A percentile compares a stretch with the other conserved stretches of the same genome.
Evolutionary conservation across 2,888 invertebrate species (phyloP).

Genomic region (Scelioninae gen. 1): DNA sequence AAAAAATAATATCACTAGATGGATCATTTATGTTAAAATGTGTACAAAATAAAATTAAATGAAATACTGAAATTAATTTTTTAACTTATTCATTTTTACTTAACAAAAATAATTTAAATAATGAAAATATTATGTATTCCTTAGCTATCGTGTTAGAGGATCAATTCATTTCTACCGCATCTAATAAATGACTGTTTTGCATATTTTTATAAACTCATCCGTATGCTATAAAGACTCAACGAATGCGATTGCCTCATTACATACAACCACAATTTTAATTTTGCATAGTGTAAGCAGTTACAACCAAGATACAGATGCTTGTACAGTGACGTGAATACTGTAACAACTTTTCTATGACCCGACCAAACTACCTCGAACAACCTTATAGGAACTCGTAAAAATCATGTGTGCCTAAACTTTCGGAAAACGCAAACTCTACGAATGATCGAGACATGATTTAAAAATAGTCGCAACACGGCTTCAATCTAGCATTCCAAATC

Average conservation of each 20-base stretch:
- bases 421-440: slow-evolving; percentile 31
- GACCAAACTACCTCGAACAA: slow-evolving; percentile 32
- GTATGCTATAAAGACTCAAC: slow-evolving; percentile 41
- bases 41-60: no score
- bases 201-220: slow-evolving; percentile 56
- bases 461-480: slow-evolving; percentile 15
- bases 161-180: slow-evolving; percentile 11
- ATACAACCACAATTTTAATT: slow-evolving; percentile 56
- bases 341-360: slow-evolving; percentile 38
- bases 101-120: background rate
- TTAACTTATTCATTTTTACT: no score
- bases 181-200: slow-evolving; percentile 49
- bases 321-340: slow-evolving; percentile 33
- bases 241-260: slow-evolving; percentile 54
- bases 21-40: no score
- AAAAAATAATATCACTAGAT: no score
- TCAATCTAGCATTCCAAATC: slow-evolving; percentile 39
- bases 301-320: background rate
- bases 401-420: slow-evolving; percentile 47
- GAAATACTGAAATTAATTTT: no score
- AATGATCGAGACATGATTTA: slow-evolving; percentile 50
- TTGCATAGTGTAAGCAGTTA: slow-evolving; percentile 26
- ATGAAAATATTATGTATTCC: slow-evolving; percentile 25
- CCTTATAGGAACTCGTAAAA: slow-evolving; percentile 47
- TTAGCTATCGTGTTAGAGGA: slow-evolving; percentile 2